phyloP scores from a whole-genome alignment of 2,888 invertebrate species.

The Furcula furcula region DNA sequence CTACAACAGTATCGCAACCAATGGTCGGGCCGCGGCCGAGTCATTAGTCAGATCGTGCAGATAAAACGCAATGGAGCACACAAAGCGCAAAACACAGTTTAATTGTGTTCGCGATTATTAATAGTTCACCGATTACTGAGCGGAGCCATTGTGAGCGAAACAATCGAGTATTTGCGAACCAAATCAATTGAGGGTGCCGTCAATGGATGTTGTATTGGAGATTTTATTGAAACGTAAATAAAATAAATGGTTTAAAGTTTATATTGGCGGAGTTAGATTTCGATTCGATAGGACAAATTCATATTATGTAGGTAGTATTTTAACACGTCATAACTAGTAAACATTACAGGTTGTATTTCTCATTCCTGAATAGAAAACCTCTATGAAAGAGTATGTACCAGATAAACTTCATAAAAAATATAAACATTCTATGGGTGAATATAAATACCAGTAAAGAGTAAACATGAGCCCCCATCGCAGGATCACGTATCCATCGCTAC shows the following conservation, averaged over 20 bases:
- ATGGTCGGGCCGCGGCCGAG: conserved; percentile 15
- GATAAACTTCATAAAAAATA: conserved; percentile 2
- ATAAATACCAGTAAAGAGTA: conserved; percentile 9
- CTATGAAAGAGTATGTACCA: not conserved
- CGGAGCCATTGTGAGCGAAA: conserved; percentile 20
- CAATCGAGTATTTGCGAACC: conserved; percentile 22
- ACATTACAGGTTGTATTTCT: too few relatives aligned
- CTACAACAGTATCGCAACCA: not conserved
- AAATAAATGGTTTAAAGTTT: too few relatives aligned
- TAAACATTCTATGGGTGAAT: conserved; percentile 6
- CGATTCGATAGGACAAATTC: too few relatives aligned
- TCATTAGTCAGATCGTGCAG: conserved; percentile 30
- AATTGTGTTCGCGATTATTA: conserved; percentile 34
- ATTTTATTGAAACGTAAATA: too few relatives aligned
- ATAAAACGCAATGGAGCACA: conserved; percentile 34
- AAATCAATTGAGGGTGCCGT: conserved; percentile 11
- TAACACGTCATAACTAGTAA: too few relatives aligned
- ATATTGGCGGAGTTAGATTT: too few relatives aligned
- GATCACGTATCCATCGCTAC: conserved; percentile 28
- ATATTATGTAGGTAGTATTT: too few relatives aligned
- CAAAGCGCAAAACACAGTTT: conserved; percentile 34
- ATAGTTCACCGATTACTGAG: conserved; percentile 33
- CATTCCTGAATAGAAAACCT: too few relatives aligned
- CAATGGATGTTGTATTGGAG: not conserved
- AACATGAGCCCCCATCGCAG: conserved; percentile 12